phyloP scores from a whole-genome alignment of 2,888 invertebrate species.

The Orthosia cruda region DNA sequence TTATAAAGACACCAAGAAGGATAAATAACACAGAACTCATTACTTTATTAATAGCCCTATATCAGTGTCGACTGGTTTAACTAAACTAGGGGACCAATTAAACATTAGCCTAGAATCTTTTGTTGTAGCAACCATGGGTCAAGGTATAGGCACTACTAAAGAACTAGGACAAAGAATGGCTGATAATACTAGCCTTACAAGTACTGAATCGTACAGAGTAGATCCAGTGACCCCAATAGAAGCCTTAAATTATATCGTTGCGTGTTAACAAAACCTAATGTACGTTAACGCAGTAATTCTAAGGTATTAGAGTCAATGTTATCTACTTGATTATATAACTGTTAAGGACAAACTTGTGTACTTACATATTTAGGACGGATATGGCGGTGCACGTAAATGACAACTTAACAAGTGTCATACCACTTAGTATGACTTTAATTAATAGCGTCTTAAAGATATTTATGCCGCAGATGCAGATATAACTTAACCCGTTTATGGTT shows the following conservation, averaged over 20 bases:
- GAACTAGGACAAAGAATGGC: constrained; percentile 11
- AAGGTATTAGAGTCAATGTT: constrained; percentile 39
- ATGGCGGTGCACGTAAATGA: constrained; percentile 38
- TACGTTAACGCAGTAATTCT: constrained; percentile 28
- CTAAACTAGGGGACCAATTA: constrained; percentile 28
- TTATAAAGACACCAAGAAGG: neutral
- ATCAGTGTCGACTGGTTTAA: neutral
- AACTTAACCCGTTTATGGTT: constrained; percentile 34
- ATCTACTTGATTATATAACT: constrained; percentile 55
- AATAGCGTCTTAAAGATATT: constrained; percentile 39
- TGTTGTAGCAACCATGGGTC: constrained; percentile 1
- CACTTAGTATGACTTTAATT: constrained; percentile 25
- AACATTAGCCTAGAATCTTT: constrained; percentile 9
- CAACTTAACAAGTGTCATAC: constrained; percentile 24
- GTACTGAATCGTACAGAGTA: constrained; percentile 16
- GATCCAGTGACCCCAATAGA: constrained; percentile 47
- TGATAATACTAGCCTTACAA: constrained; percentile 19
- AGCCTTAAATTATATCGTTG: constrained; percentile 54
- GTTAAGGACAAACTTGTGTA: constrained; percentile 49
- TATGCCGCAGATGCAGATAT: constrained; percentile 29
- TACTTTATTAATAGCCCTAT: neutral
- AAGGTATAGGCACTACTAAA: constrained; percentile 33
- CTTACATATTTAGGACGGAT: constrained; percentile 48
- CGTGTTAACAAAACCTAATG: constrained; percentile 50
- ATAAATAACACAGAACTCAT: neutral